These are phyloP conservation scores for Drosophila rellima DNA, from an alignment of 2,888 invertebrate species.

Conservation along the genomic window DNA sequence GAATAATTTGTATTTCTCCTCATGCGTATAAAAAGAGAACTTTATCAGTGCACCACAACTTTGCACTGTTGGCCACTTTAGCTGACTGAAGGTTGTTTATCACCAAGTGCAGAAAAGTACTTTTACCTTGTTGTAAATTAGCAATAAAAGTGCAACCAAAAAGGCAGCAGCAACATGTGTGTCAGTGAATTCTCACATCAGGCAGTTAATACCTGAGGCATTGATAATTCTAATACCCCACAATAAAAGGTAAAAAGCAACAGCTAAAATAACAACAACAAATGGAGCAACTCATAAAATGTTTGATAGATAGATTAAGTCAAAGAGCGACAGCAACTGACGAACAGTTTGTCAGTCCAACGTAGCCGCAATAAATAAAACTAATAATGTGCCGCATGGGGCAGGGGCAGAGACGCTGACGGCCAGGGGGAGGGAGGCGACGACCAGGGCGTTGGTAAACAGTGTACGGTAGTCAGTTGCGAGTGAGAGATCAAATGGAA, in stretches of 20 bases:
- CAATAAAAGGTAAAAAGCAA: constrained; percentile 27
- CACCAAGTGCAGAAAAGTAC: not conserved
- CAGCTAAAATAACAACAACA: constrained; percentile 4
- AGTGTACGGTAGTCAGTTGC: constrained; percentile 27
- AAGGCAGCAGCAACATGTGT: constrained; percentile 15
- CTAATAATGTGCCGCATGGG: constrained; percentile 54
- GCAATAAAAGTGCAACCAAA: constrained; percentile 40
- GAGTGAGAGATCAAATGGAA: constrained; percentile 57
- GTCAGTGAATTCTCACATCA: constrained; percentile 15
- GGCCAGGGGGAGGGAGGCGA: not conserved
- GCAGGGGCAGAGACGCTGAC: not conserved
- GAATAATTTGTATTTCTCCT: too few relatives aligned
- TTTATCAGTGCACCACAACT: too few relatives aligned
- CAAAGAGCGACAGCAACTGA: constrained; percentile 18
- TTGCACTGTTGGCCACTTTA: not conserved
- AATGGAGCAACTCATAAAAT: constrained; percentile 53
- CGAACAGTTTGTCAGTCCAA: constrained; percentile 21
- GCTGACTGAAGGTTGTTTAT: not conserved
- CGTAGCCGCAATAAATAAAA: constrained; percentile 64
- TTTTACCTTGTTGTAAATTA: constrained; percentile 1
- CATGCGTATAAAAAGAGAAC: too few relatives aligned
- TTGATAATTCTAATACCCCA: constrained; percentile 63
- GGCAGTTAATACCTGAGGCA: constrained; percentile 36
- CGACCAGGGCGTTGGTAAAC: constrained; percentile 24
- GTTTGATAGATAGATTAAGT: constrained; percentile 59